These are phyloP conservation scores for Calidris pygmaea DNA, from an alignment of 2,113 vertebrate species.

Conservation along the genomic window DNA sequence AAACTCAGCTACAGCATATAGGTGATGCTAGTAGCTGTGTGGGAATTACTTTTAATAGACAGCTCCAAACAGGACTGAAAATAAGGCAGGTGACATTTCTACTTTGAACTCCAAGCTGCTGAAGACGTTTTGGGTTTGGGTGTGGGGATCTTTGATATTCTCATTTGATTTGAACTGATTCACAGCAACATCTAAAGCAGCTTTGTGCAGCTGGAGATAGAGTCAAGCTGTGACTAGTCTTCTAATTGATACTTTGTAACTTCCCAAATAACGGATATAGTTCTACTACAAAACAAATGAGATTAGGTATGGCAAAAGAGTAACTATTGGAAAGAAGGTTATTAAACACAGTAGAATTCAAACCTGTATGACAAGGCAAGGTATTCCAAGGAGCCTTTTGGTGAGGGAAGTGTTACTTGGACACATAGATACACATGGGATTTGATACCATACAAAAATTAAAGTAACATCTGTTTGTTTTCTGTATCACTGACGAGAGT, in stretches of 20 bases:
- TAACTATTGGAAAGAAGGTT: not conserved
- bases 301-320: not conserved
- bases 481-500: not conserved
- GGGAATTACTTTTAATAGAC: not conserved
- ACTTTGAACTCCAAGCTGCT: not conserved
- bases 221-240: not conserved
- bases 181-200: not conserved
- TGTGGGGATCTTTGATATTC: not conserved
- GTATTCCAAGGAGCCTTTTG: not conserved
- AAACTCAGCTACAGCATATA: not conserved
- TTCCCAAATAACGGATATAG: not conserved
- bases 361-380: not conserved
- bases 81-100: not conserved
- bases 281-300: not conserved
- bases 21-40: not conserved
- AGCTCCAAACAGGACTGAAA: not conserved
- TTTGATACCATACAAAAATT: not conserved
- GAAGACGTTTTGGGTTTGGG: not conserved
- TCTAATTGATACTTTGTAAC: not conserved
- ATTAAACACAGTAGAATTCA: not conserved
- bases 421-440: not conserved
- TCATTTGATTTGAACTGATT: not conserved
- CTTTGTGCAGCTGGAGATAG: not conserved
- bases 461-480: not conserved
- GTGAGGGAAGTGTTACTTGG: not conserved